Evolutionary conservation across 2,888 invertebrate species (phyloP).

Genomic region (Heliconius cydno): DNA sequence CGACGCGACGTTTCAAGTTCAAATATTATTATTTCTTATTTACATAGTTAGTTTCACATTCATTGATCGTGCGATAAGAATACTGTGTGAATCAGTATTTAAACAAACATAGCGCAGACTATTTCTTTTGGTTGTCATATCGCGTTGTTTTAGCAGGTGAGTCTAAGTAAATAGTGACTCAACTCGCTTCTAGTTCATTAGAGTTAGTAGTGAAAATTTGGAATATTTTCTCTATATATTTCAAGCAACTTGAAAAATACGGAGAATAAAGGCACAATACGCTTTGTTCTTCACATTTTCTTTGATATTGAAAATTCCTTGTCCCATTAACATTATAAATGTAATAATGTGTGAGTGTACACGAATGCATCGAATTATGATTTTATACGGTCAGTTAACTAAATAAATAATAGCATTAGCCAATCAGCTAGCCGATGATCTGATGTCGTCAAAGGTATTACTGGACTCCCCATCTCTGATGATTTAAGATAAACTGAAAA

Average conservation of each 20-base stretch:
- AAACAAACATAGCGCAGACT: slow-evolving; percentile 17
- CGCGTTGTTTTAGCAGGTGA: slow-evolving; percentile 26
- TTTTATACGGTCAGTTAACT: too few species aligned
- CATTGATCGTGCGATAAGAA: slow-evolving; percentile 6
- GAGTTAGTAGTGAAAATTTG: not conserved
- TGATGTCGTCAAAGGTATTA: too few species aligned
- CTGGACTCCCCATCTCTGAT: too few species aligned
- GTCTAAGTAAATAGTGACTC: slow-evolving; percentile 26
- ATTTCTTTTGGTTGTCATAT: slow-evolving; percentile 22
- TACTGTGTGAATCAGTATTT: slow-evolving; percentile 25
- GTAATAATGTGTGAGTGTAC: too few species aligned
- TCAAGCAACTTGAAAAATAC: not conserved
- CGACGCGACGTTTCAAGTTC: not conserved
- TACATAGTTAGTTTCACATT: not conserved
- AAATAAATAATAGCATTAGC: too few species aligned
- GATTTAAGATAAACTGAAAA: too few species aligned
- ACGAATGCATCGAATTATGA: too few species aligned
- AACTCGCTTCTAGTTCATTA: not conserved
- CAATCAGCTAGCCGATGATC: too few species aligned
- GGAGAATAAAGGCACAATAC: not conserved
- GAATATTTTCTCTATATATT: not conserved
- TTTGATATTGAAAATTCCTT: too few species aligned
- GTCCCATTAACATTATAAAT: too few species aligned
- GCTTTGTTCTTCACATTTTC: too few species aligned
- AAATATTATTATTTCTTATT: slow-evolving; percentile 12